A percentile compares a stretch with the other conserved stretches of the same genome.
phyloP scores from a whole-genome alignment of 2,888 invertebrate species.

The Cryptophagus acutangulus region DNA sequence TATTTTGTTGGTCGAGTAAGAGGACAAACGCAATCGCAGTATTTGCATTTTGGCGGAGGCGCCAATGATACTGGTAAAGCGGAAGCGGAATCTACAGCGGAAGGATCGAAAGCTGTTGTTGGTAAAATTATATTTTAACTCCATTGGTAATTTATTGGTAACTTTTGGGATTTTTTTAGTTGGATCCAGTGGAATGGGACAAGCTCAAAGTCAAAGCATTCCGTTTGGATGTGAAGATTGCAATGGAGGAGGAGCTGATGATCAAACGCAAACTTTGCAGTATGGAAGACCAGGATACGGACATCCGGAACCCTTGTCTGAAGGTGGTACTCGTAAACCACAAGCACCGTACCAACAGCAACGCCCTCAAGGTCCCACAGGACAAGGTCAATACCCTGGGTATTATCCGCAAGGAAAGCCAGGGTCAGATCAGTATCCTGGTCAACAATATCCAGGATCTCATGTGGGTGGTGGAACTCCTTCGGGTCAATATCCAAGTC shows the following conservation, averaged over 20 bases:
- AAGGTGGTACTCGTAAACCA: too few relatives aligned
- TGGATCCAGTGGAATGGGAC: conserved; percentile 80
- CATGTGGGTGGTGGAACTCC: too few relatives aligned
- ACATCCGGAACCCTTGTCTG: too few relatives aligned
- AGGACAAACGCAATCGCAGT: conserved; percentile 82
- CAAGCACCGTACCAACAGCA: too few relatives aligned
- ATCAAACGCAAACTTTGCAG: conserved; percentile 33
- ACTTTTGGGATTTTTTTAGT: conserved; percentile 50
- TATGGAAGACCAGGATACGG: conserved; percentile 21
- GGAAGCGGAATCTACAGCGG: conserved; percentile 72
- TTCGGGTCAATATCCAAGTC: too few relatives aligned
- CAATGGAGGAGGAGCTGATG: conserved; percentile 31
- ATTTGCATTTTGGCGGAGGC: conserved; percentile 62
- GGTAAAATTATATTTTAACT: conserved; percentile 56
- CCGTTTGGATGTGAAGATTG: conserved; percentile 68
- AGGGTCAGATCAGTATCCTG: too few relatives aligned
- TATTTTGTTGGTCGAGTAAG: conserved; percentile 51
- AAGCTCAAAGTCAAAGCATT: conserved; percentile 80
- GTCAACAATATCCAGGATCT: too few relatives aligned
- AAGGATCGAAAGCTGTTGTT: conserved; percentile 65
- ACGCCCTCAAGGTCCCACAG: too few relatives aligned
- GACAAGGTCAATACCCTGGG: too few relatives aligned
- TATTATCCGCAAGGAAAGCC: too few relatives aligned
- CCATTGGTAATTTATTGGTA: conserved; percentile 5
- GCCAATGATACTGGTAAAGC: conserved; percentile 64